Evolutionary conservation across 2,888 invertebrate species (phyloP).

Genomic region (Lithophane leautieri): DNA sequence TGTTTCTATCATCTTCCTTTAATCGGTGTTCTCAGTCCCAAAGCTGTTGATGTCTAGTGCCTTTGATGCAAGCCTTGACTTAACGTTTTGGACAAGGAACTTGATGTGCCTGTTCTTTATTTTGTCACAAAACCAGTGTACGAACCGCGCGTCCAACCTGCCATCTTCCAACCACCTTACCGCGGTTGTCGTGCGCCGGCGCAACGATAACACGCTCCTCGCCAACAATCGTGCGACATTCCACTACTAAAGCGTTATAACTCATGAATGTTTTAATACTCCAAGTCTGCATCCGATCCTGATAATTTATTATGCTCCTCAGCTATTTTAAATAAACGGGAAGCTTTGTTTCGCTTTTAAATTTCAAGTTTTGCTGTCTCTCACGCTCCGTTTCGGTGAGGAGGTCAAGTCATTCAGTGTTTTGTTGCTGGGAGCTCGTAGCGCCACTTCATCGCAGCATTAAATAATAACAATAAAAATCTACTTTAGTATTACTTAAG

Average conservation of each 20-base stretch:
- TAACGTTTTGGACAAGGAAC: not conserved
- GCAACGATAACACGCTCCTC: slow-evolving; percentile 68
- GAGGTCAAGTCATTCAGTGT: slow-evolving; percentile 10
- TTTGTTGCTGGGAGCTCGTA: not conserved
- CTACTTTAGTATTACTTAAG: not conserved
- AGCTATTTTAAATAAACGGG: slow-evolving; percentile 67
- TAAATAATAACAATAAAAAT: not conserved
- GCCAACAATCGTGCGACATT: slow-evolving; percentile 73
- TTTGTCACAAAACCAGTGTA: slow-evolving; percentile 10
- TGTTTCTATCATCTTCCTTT: not conserved
- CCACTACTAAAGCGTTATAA: slow-evolving; percentile 71
- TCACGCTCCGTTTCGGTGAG: slow-evolving; percentile 39
- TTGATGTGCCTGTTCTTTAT: not conserved
- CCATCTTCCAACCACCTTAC: slow-evolving; percentile 26
- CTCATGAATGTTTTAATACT: slow-evolving; percentile 78
- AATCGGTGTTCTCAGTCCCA: too few relatives aligned
- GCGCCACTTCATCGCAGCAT: not conserved
- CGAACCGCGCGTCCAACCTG: slow-evolving; percentile 38
- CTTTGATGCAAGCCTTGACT: not conserved
- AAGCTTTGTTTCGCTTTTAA: slow-evolving; percentile 65
- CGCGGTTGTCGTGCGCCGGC: slow-evolving; percentile 69
- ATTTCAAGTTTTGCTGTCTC: slow-evolving; percentile 42
- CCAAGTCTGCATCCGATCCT: slow-evolving; percentile 65
- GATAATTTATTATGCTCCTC: slow-evolving; percentile 67
- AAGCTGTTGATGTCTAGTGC: not conserved